A percentile compares a stretch with the other conserved stretches of the same genome.
Conservation (phyloP, 2,888 invertebrate species). For the Pollenia amentaria region DNA sequence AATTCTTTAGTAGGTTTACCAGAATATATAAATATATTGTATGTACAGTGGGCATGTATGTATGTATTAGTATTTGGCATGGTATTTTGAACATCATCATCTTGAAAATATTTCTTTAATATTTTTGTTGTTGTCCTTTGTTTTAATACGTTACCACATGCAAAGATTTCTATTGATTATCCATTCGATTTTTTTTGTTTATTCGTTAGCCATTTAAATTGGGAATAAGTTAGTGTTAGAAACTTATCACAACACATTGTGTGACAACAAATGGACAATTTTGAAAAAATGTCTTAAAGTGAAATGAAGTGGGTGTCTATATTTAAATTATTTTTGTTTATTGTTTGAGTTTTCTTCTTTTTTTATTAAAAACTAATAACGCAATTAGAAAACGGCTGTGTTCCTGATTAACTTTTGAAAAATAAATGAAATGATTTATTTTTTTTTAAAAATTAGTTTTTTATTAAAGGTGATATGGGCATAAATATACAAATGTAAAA, state of each 20-base stretch:
- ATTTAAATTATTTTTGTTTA: constrained; percentile 30
- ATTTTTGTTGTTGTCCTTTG: constrained; percentile 26
- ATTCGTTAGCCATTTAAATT: constrained; percentile 23
- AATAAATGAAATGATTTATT: constrained; percentile 4
- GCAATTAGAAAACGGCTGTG: constrained; percentile 39
- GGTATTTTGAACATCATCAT: constrained; percentile 56
- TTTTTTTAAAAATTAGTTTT: background rate
- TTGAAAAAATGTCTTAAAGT: constrained; percentile 26
- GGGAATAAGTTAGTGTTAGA: constrained; percentile 47
- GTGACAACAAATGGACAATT: constrained; percentile 46
- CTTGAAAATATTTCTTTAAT: constrained; percentile 53
- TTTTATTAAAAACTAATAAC: constrained; percentile 51
- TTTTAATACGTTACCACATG: constrained; percentile 62
- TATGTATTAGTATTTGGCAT: constrained; percentile 2
- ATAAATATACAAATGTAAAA: constrained; percentile 6
- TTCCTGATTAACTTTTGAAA: constrained; percentile 38
- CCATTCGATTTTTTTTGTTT: constrained; percentile 10
- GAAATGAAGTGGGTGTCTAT: constrained; percentile 50
- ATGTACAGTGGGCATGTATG: constrained; percentile 12
- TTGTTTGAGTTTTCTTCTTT: constrained; percentile 26
- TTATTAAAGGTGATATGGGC: no score
- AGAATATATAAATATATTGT: background rate
- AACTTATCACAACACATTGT: constrained; percentile 46
- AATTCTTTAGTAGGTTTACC: constrained; percentile 1
- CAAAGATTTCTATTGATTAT: constrained; percentile 45